Evolutionary conservation across 2,888 invertebrate species (phyloP).

Genomic region (Mesorhabditis spiculigera): DNA sequence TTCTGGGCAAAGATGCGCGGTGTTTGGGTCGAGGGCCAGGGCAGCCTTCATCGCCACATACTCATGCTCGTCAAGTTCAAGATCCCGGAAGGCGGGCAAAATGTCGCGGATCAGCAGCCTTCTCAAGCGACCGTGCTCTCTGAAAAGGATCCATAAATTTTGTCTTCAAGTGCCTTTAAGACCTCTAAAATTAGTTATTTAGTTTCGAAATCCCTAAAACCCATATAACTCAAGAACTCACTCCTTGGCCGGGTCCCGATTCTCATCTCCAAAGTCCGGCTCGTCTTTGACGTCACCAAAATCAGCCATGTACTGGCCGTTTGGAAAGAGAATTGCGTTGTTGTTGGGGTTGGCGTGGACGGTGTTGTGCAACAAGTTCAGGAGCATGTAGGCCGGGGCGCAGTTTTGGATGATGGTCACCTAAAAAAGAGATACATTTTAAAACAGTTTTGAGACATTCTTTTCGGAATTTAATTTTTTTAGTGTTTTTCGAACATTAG

Average conservation of each 20-base stretch:
- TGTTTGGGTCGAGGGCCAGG: constrained; percentile 50
- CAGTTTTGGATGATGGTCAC: constrained; percentile 34
- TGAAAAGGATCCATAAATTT: too few species aligned
- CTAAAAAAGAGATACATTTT: constrained; percentile 25
- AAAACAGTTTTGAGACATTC: background rate
- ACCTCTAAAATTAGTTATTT: too few species aligned
- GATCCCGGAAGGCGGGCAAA: constrained; percentile 24
- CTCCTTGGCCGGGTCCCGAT: constrained; percentile 14
- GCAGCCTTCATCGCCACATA: constrained; percentile 53
- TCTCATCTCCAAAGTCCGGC: constrained; percentile 9
- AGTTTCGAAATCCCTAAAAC: too few species aligned
- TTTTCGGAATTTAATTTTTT: background rate
- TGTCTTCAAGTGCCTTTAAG: too few species aligned
- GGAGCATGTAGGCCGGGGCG: constrained; percentile 32
- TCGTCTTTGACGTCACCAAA: constrained; percentile 11
- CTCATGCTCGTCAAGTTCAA: constrained; percentile 41
- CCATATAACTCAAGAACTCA: constrained; percentile 1
- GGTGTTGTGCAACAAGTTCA: constrained; percentile 40
- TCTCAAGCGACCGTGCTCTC: constrained; percentile 16
- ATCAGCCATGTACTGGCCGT: constrained; percentile 24
- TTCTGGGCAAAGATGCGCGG: constrained; percentile 25
- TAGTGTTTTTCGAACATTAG: background rate
- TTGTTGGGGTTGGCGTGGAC: constrained; percentile 17
- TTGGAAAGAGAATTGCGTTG: constrained; percentile 42
- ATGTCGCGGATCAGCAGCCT: constrained; percentile 32